Evolutionary conservation across 2,113 vertebrate species (phyloP), one percentile per base, ranked within the genome.

Genomic region (Gorsachius goisagi): DNA sequence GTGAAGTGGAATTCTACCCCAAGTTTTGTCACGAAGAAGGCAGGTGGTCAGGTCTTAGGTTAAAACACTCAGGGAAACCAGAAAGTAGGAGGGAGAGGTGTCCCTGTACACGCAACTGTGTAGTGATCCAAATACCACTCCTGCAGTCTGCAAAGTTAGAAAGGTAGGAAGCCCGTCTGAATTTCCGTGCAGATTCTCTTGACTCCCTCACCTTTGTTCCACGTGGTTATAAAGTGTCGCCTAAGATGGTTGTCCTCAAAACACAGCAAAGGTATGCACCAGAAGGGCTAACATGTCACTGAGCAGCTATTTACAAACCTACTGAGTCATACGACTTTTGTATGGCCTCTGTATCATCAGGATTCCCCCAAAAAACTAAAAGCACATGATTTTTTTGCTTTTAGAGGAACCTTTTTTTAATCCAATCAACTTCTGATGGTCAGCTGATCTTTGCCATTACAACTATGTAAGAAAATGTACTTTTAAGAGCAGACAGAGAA

Each of bases 191-290:
- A 67, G 59, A 50, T 64, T 67, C 63, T 71, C n/a, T 85, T 81
- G 7, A 59, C 12, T 80, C 49, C 15, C 39, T 90, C 35, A 71
- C 60, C 64, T 84, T 67, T 93, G 35, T 45, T 84, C 41, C 28
- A 41, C 18, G 11, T 2, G 0, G 33, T 33, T 91, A 45, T n/a
- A 12, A 80, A 62, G 6, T 33, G 37, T 78, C 27, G 87, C 39
- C 41, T 24, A 82, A 59, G 39, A 67, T 24, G 49, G 7, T n/a
- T 71, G 23, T 82, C 45, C 21, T 79, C n/a, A 92, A 64, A 89
- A 67, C 17, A 68, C 27, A 59, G n/a, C 12, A 35, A 19, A 12
- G 35, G 8, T 39, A 30, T 0, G 0, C 45, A 69, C 45, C 19
- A 37, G 49, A n/a, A 53, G 15, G n/a, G 41, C 19, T 56, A 30